Percentiles rank a stretch among this genome's conserved stretches.
Conservation (phyloP, 1,140 invertebrate genomes). For the Drusus annulatus region DNA sequence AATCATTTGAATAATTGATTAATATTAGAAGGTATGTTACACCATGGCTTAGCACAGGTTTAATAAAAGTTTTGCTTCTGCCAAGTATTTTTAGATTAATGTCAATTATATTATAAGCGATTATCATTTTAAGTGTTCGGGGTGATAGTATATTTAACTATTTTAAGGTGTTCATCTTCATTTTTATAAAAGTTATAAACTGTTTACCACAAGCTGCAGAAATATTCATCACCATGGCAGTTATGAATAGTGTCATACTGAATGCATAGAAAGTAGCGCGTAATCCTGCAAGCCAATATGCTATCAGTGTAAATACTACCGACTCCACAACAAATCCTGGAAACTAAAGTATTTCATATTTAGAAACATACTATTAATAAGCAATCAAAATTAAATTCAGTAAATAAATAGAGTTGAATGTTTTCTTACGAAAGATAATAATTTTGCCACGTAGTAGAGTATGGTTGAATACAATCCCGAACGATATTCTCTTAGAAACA, state of each 20-base stretch:
- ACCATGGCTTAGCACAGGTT: not conserved
- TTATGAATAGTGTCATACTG: conserved; percentile 76
- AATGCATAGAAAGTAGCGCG: conserved; percentile 78
- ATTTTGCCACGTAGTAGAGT: conserved; percentile 83
- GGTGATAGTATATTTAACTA: not conserved
- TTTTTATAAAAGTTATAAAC: too few species aligned
- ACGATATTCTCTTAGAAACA: conserved; percentile 84
- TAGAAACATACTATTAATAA: too few species aligned
- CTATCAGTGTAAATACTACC: conserved; percentile 80
- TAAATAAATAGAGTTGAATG: not conserved
- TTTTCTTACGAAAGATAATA: conserved; percentile 80
- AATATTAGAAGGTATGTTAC: too few species aligned
- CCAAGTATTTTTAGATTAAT: too few species aligned
- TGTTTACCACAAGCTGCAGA: conserved; percentile 84
- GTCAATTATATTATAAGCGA: too few species aligned
- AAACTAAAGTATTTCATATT: conserved; percentile 70
- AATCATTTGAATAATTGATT: too few species aligned
- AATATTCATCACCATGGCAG: conserved; percentile 85
- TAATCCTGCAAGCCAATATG: conserved; percentile 86
- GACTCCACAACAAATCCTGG: conserved; percentile 86
- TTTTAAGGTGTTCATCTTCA: not conserved
- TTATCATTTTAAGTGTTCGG: too few species aligned
- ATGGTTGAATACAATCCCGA: conserved; percentile 82
- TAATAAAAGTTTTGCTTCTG: too few species aligned
- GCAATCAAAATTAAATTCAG: too few species aligned